These are phyloP conservation scores for Avahi laniger DNA, from an alignment of 2,797 vertebrate species.

Conservation along the genomic window DNA sequence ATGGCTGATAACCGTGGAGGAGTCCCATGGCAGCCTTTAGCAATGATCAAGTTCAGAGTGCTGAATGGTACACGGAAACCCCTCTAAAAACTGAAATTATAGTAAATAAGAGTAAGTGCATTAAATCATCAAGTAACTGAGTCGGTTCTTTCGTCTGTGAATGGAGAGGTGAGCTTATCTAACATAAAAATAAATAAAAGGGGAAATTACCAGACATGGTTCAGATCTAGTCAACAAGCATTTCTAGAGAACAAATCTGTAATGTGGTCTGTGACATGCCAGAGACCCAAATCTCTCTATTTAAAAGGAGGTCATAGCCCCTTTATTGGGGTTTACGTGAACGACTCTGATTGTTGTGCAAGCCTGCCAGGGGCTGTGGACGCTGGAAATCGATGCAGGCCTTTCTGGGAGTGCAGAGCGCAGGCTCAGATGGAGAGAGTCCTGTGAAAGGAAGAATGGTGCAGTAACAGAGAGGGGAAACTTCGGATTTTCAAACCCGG, in stretches of 20 bases:
- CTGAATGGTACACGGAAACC: background rate
- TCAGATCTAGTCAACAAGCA: constrained; percentile 41
- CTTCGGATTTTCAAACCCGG: background rate
- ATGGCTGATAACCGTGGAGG: background rate
- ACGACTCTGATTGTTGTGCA: background rate
- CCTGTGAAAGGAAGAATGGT: background rate
- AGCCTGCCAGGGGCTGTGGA: background rate
- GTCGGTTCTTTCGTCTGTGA: background rate
- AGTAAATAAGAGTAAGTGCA: background rate
- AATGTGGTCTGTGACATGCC: background rate
- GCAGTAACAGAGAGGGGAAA: background rate
- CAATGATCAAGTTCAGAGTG: background rate
- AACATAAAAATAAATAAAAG: constrained; percentile 37
- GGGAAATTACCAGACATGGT: background rate
- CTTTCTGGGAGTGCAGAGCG: background rate
- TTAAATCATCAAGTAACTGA: background rate
- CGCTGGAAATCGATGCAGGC: background rate
- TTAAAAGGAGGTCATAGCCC: background rate
- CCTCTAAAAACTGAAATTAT: constrained; percentile 1
- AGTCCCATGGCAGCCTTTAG: background rate
- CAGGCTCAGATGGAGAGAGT: background rate
- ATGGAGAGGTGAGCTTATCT: background rate
- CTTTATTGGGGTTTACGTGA: background rate
- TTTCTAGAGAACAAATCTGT: constrained; percentile 11
- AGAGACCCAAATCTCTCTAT: background rate